These are phyloP conservation scores for Hirudo medicinalis DNA, from an alignment of 1,140 invertebrate species.

Conservation along the genomic window DNA sequence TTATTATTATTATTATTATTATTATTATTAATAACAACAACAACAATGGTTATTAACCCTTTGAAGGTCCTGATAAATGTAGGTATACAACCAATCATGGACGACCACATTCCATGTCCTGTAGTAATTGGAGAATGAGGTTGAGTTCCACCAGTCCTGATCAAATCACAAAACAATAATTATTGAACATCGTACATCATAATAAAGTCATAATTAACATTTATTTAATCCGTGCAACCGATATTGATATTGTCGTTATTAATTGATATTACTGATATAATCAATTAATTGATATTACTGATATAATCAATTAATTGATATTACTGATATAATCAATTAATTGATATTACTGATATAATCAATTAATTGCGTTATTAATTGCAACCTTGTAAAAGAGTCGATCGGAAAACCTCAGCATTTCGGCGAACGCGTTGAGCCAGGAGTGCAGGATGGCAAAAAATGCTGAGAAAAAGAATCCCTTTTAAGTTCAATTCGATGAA, in stretches of 20 bases:
- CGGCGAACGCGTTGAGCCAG: conserved; percentile 76
- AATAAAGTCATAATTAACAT: no score
- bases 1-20: no score
- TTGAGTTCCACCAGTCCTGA: conserved; percentile 87
- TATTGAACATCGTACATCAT: no score
- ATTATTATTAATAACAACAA: no score
- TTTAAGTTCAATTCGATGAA: background rate
- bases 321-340: no score
- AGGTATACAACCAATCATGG: conserved; percentile 82
- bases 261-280: no score
- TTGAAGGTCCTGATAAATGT: conserved; percentile 74
- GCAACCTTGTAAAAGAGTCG: conserved; percentile 45
- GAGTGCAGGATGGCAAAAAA: conserved; percentile 75
- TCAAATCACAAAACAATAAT: background rate
- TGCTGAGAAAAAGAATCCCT: conserved; percentile 28
- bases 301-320: no score
- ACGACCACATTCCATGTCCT: conserved; percentile 85
- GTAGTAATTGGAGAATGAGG: conserved; percentile 65
- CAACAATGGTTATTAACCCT: conserved; percentile 42
- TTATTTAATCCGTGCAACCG: background rate
- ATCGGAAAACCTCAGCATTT: conserved; percentile 72
- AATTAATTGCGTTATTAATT: conserved; percentile 4
- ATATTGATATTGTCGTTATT: background rate
- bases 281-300: no score
- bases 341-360: background rate